These are phyloP conservation scores for Synanthedon tipuliformis DNA, from an alignment of 2,888 invertebrate genomes.

Conservation along the genomic window DNA sequence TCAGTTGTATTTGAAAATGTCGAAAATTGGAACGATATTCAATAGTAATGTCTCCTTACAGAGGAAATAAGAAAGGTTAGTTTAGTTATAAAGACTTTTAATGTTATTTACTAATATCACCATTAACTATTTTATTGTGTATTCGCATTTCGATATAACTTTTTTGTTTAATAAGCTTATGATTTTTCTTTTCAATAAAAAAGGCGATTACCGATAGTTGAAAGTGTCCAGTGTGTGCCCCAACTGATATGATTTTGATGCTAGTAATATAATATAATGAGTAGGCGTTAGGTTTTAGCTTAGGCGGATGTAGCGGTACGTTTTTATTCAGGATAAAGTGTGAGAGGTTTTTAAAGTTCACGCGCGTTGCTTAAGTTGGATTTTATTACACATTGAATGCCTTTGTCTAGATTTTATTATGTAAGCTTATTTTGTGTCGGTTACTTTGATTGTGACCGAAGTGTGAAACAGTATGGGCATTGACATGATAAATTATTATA, in stretches of 20 bases:
- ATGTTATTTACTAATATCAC: too few species aligned
- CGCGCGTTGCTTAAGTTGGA: constrained; percentile 42
- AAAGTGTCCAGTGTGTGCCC: too few species aligned
- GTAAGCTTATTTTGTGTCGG: neutral
- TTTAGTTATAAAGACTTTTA: too few species aligned
- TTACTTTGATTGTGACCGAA: constrained; percentile 19
- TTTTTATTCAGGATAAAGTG: constrained; percentile 36
- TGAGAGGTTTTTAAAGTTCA: constrained; percentile 32
- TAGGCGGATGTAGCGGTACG: constrained; percentile 52
- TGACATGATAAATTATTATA: constrained; percentile 3
- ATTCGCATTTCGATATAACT: too few species aligned
- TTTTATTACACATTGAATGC: constrained; percentile 49
- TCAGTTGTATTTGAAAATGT: too few species aligned
- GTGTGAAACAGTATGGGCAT: constrained; percentile 5
- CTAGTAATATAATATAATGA: constrained; percentile 19
- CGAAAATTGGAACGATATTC: too few species aligned
- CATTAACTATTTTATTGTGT: too few species aligned
- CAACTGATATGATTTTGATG: constrained; percentile 12
- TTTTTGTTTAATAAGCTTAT: too few species aligned
- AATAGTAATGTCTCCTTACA: too few species aligned
- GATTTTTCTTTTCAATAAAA: too few species aligned
- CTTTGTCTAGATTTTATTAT: constrained; percentile 39
- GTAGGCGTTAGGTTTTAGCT: constrained; percentile 51
- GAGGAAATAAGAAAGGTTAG: too few species aligned
- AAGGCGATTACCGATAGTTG: too few species aligned